Conservation (phyloP, 2,888 invertebrate species). For the Agrilus biguttatus region DNA sequence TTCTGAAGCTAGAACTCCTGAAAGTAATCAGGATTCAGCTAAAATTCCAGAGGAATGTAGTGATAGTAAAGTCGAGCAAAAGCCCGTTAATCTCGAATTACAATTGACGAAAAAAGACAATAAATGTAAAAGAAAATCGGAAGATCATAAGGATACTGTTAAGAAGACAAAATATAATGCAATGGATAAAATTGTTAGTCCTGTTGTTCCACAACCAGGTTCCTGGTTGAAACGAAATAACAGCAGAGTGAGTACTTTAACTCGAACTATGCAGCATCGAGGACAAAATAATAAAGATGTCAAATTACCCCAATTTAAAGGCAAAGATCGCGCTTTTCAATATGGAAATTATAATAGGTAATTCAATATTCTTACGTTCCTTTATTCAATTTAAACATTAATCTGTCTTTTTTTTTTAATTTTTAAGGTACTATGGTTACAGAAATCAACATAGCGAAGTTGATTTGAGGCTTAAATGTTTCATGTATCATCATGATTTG, state of each 20-base stretch:
- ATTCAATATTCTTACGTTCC: constrained; percentile 2
- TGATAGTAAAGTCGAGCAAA: constrained; percentile 19
- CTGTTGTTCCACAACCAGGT: constrained; percentile 80
- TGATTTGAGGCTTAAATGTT: constrained; percentile 72
- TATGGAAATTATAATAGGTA: constrained; percentile 91
- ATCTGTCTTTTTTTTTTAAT: constrained; percentile 6
- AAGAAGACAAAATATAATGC: constrained; percentile 47
- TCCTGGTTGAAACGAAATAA: constrained; percentile 54
- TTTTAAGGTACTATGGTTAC: constrained; percentile 80
- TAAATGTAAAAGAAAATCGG: constrained; percentile 41
- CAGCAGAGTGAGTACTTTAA: constrained; percentile 8
- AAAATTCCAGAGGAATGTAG: constrained; percentile 24
- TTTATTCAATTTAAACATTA: neutral
- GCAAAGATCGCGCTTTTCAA: constrained; percentile 68
- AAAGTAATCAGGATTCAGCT: constrained; percentile 26
- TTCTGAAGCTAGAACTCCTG: constrained; percentile 33
- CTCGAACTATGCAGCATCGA: constrained; percentile 22
- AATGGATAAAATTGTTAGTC: constrained; percentile 83
- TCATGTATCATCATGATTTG: constrained; percentile 63
- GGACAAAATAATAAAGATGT: constrained; percentile 30
- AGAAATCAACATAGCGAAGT: constrained; percentile 68
- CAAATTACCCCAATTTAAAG: constrained; percentile 51
- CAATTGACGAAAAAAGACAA: constrained; percentile 35
- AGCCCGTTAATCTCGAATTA: constrained; percentile 18
- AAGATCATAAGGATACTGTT: constrained; percentile 38